Evolutionary conservation across 2,113 vertebrate species (phyloP).

Genomic region (Psilopogon haemacephalus): DNA sequence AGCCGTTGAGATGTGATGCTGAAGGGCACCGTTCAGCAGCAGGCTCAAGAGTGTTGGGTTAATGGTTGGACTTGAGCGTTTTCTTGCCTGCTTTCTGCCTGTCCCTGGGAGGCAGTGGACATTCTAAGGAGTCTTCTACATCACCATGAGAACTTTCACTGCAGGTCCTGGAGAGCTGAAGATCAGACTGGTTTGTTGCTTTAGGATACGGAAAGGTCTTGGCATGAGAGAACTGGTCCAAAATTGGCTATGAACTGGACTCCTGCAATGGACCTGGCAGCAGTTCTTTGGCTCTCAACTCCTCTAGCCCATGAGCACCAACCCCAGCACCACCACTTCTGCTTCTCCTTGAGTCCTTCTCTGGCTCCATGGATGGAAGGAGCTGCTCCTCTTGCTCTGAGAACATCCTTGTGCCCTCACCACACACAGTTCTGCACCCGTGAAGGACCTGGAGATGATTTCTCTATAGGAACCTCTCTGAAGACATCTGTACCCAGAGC

Average conservation of each 20-base stretch:
- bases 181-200: neutral
- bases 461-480: neutral
- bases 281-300: neutral
- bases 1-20: too few species aligned
- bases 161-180: neutral
- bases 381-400: neutral
- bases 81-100: neutral
- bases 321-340: neutral
- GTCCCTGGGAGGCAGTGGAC: neutral
- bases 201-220: neutral
- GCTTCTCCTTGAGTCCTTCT: neutral
- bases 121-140: neutral
- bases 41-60: too few species aligned
- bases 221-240: neutral
- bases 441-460: fast-evolving
- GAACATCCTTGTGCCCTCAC: neutral
- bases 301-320: neutral
- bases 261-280: neutral
- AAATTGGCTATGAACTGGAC: neutral
- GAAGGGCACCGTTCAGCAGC: too few species aligned
- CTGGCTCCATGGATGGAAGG: neutral
- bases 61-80: neutral
- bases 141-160: neutral
- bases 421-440: neutral
- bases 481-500: neutral